Conservation (phyloP, 1,140 invertebrate species). For the Archivesica marissinica region DNA sequence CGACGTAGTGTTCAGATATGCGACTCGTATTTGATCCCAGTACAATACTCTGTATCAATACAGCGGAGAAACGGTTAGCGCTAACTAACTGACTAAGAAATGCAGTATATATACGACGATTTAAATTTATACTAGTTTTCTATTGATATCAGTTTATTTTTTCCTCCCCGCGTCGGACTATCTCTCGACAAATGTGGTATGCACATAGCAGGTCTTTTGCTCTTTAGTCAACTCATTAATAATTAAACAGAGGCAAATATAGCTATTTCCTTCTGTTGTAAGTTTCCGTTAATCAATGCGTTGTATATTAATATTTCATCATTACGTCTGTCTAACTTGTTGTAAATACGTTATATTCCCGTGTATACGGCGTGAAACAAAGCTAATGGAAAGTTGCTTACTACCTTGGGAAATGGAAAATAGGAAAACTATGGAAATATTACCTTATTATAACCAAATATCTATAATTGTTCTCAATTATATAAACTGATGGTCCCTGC, state of each 20-base stretch:
- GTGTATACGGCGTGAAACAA: not conserved
- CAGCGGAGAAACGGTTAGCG: not conserved
- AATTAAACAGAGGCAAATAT: conserved; percentile 5
- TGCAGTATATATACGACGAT: not conserved
- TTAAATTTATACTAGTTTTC: not conserved
- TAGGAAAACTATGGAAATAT: too few species aligned
- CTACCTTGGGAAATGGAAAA: not conserved
- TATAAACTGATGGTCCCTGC: too few species aligned
- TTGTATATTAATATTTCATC: not conserved
- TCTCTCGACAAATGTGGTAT: not conserved
- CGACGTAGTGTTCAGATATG: not conserved
- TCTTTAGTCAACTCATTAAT: conserved; percentile 10
- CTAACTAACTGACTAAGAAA: not conserved
- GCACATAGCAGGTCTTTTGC: not conserved
- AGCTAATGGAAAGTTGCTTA: not conserved
- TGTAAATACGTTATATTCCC: not conserved
- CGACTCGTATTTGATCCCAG: not conserved
- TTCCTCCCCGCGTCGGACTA: not conserved
- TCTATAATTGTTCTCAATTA: too few species aligned
- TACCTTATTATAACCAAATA: too few species aligned
- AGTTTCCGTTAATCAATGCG: not conserved
- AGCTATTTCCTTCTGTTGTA: not conserved
- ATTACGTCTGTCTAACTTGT: not conserved
- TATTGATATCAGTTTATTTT: not conserved
- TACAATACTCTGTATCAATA: conserved; percentile 10